These are phyloP conservation scores for Uloborus plumipes DNA, from an alignment of 2,888 invertebrate genomes.

Conservation along the genomic window DNA sequence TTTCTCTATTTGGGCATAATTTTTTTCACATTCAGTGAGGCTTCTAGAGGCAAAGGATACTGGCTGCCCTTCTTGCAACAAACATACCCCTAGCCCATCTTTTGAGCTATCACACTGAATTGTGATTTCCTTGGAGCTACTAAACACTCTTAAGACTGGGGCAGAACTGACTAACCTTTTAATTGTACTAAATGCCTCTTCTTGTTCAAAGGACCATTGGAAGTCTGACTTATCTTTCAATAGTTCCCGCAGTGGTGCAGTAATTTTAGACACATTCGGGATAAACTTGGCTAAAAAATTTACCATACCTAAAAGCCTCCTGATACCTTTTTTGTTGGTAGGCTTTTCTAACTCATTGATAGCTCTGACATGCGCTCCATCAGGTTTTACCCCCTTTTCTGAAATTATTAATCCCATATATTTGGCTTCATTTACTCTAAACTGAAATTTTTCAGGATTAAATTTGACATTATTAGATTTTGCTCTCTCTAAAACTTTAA, in stretches of 20 bases:
- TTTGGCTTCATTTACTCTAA: neutral
- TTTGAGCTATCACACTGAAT: conserved; percentile 25
- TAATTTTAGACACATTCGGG: conserved; percentile 16
- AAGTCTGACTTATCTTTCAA: conserved; percentile 8
- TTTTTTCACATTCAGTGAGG: conserved; percentile 9
- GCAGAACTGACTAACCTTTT: conserved; percentile 6
- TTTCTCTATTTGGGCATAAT: conserved; percentile 26
- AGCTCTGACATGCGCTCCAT: conserved; percentile 3
- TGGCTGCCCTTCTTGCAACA: conserved; percentile 15
- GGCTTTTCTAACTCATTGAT: conserved; percentile 12
- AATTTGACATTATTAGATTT: neutral
- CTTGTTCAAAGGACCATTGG: neutral
- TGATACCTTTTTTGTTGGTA: conserved; percentile 1
- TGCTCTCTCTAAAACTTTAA: neutral
- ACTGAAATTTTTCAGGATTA: conserved; percentile 17
- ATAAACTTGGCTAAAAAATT: conserved; percentile 35
- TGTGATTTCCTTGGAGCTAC: neutral
- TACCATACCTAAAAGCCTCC: conserved; percentile 11
- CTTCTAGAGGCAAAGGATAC: conserved; percentile 11
- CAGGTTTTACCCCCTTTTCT: neutral
- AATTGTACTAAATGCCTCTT: conserved; percentile 2
- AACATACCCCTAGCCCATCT: conserved; percentile 11
- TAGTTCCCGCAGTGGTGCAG: conserved; percentile 2
- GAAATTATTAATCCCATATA: conserved; percentile 12
- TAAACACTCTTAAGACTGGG: conserved; percentile 17